These are phyloP conservation scores for Pholis gunnellus DNA, from an alignment of 2,113 vertebrate genomes.

Conservation along the genomic window DNA sequence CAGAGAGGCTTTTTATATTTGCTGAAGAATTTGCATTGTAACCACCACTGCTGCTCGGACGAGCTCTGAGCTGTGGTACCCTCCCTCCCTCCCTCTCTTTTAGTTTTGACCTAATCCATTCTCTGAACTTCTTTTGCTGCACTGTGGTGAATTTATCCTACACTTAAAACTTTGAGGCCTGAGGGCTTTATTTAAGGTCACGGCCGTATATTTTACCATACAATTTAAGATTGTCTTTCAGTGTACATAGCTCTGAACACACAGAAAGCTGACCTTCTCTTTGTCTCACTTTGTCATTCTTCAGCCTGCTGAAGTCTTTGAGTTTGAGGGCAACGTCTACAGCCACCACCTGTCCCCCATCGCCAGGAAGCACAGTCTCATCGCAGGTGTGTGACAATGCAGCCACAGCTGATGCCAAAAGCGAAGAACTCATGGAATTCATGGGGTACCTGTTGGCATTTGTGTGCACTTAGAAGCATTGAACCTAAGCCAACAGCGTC, in stretches of 20 bases:
- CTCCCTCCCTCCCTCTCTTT: conserved; percentile 1
- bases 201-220: conserved; percentile 6
- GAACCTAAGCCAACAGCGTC: background rate
- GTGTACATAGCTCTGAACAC: background rate
- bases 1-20: conserved; percentile 71
- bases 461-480: background rate
- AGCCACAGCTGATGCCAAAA: background rate
- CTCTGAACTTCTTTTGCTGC: background rate
- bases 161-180: background rate
- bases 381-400: conserved; percentile 90
- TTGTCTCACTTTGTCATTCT: conserved; percentile 38
- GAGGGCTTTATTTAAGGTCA: background rate
- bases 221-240: background rate
- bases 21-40: conserved; percentile 76
- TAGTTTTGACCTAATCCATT: conserved; percentile 23
- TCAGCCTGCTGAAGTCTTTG: conserved; percentile 92
- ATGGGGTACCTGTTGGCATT: background rate
- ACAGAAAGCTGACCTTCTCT: background rate
- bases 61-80: conserved; percentile 32
- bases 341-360: conserved; percentile 96
- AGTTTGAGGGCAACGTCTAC: conserved; percentile 94
- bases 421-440: background rate
- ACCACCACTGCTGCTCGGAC: conserved; percentile 41
- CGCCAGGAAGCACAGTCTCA: conserved; percentile 93
- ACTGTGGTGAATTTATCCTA: background rate